Percentiles rank a stretch among this genome's conserved stretches.
These are phyloP conservation scores for Erethizon dorsatum DNA, from an alignment of 2,797 vertebrate genomes.

Conservation along the genomic window DNA sequence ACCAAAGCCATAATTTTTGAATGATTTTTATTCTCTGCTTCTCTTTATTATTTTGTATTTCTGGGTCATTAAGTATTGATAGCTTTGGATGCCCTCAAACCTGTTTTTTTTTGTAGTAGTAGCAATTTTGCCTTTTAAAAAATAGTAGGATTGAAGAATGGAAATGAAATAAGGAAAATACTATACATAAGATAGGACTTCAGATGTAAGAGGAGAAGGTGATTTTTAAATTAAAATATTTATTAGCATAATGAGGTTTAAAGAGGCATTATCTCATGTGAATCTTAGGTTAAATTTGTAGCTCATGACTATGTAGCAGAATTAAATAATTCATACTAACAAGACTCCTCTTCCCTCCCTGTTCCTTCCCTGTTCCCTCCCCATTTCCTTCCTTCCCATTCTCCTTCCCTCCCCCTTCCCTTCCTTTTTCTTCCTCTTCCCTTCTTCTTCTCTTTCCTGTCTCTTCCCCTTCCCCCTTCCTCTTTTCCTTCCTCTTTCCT, in stretches of 20 bases:
- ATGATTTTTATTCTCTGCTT: not conserved
- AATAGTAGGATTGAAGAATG: constrained; percentile 11
- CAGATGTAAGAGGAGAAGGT: not conserved
- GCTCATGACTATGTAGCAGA: not conserved
- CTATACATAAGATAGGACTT: not conserved
- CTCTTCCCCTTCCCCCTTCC: no score
- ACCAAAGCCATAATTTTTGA: not conserved
- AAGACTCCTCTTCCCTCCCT: not conserved
- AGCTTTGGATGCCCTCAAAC: not conserved
- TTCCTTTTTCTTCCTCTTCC: not conserved
- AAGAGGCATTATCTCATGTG: not conserved
- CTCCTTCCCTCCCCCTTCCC: not conserved
- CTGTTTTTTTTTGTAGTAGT: not conserved
- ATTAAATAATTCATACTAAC: constrained; percentile 24
- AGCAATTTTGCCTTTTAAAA: constrained; percentile 33
- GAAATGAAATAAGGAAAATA: constrained; percentile 11
- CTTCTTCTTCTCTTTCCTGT: no score
- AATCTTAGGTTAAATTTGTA: constrained; percentile 11
- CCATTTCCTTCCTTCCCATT: not conserved
- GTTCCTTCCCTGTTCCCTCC: not conserved
- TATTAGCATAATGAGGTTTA: not conserved
- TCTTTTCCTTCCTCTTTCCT: no score
- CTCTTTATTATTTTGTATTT: not conserved
- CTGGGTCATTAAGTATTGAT: not conserved
- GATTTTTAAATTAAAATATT: constrained; percentile 56